Percentiles rank a stretch among this genome's conserved stretches.
These are phyloP conservation scores for Brachypteracias leptosomus DNA, from an alignment of 2,113 vertebrate genomes.

Conservation along the genomic window DNA sequence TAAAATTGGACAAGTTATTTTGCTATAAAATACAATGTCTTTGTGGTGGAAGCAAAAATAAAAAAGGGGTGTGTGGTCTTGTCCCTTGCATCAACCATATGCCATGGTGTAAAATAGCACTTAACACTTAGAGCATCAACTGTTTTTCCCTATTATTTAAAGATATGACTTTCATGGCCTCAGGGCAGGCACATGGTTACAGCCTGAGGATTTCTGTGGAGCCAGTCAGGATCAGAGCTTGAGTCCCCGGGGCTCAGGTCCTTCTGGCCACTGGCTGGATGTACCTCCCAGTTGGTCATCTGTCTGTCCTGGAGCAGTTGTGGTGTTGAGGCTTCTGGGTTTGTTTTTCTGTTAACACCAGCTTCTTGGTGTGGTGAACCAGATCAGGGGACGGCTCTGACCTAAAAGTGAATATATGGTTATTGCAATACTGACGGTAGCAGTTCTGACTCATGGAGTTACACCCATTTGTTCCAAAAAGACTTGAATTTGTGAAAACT, in stretches of 20 bases:
- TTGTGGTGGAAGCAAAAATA: background rate
- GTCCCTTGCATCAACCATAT: background rate
- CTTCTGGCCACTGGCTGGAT: fast-evolving
- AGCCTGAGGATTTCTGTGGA: background rate
- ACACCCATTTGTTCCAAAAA: conserved; percentile 11
- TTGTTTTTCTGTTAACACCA: background rate
- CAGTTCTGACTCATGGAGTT: conserved; percentile 5
- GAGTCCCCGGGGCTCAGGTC: background rate
- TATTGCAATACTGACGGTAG: background rate
- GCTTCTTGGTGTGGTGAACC: background rate
- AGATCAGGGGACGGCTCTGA: background rate
- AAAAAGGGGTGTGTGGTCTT: background rate
- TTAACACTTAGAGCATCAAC: background rate
- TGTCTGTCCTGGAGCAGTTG: background rate
- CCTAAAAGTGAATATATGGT: background rate
- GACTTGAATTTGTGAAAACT: background rate
- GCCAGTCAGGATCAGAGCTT: background rate
- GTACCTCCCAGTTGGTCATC: fast-evolving
- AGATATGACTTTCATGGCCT: background rate
- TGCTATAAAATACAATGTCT: background rate
- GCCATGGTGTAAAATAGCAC: background rate
- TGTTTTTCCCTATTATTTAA: background rate
- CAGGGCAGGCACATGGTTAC: background rate
- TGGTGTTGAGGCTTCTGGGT: background rate
- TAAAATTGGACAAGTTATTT: background rate